Conservation (phyloP, 2,113 vertebrate genomes). For the Dromas ardeola region DNA sequence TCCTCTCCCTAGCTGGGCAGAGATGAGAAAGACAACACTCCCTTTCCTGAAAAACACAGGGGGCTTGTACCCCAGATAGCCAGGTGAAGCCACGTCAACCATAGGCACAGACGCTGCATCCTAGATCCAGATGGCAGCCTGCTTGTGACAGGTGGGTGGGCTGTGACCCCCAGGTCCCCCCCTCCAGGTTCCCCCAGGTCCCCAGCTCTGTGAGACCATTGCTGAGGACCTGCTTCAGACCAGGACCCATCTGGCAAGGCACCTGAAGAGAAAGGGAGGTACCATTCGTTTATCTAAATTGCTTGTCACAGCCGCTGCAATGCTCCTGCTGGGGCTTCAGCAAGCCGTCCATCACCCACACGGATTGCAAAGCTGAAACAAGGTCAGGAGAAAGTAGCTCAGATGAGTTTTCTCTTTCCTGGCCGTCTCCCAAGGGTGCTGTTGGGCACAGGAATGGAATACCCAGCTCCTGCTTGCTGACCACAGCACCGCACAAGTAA, state of each 20-base stretch:
- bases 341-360: not conserved
- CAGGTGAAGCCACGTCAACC: rapidly evolving
- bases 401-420: not conserved
- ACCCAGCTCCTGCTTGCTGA: not conserved
- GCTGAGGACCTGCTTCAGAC: not conserved
- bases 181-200: not conserved
- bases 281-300: not conserved
- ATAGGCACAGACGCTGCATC: not conserved
- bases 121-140: not conserved
- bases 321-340: not conserved
- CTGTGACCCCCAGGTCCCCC: rapidly evolving
- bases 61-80: rapidly evolving
- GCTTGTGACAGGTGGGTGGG: not conserved
- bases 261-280: not conserved
- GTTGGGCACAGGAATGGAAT: not conserved
- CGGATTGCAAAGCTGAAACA: not conserved
- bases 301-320: not conserved
- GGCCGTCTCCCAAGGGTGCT: not conserved
- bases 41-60: not conserved
- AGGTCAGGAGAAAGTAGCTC: not conserved
- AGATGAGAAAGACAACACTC: not conserved
- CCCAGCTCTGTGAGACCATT: not conserved
- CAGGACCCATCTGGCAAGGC: not conserved
- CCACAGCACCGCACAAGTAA: not conserved
- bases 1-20: not conserved